A percentile compares a stretch with the other conserved stretches of the same genome.
These are phyloP conservation scores for Rhodinocichla rosea DNA, from an alignment of 2,113 vertebrate genomes.

Conservation along the genomic window DNA sequence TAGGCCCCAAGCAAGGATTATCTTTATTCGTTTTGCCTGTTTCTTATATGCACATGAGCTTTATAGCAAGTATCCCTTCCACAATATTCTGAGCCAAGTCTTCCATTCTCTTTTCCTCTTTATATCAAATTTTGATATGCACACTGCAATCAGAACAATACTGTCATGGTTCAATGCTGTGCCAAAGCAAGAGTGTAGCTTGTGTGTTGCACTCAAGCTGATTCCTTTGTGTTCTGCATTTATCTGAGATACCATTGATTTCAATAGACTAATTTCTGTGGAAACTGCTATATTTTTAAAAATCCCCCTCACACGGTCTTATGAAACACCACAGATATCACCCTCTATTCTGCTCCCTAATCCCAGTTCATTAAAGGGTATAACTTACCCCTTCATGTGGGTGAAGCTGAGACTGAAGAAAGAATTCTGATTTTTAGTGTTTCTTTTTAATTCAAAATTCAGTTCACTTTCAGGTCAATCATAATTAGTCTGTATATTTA, in stretches of 20 bases:
- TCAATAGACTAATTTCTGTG: not conserved
- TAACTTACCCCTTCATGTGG: not conserved
- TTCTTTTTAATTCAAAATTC: not conserved
- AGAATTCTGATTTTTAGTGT: not conserved
- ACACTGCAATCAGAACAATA: not conserved
- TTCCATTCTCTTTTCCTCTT: not conserved
- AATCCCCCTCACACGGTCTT: rapidly evolving
- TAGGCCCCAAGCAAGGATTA: not conserved
- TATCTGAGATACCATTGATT: not conserved
- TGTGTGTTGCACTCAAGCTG: not conserved
- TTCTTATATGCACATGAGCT: not conserved
- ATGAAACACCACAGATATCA: not conserved
- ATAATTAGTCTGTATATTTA: not conserved
- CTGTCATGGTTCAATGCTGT: not conserved
- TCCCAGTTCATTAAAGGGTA: not conserved
- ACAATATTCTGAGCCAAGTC: not conserved
- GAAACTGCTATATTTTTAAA: not conserved
- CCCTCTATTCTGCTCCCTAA: not conserved
- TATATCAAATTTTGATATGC: not conserved
- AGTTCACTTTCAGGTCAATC: not conserved
- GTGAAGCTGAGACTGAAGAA: not conserved
- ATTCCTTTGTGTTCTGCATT: not conserved
- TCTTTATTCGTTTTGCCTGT: not conserved
- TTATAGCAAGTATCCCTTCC: not conserved
- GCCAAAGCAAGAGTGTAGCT: not conserved